A percentile compares a stretch with the other conserved stretches of the same genome.
Evolutionary conservation across 2,888 invertebrate genomes (phyloP).

Genomic region (Leptarthrus brevirostris): DNA sequence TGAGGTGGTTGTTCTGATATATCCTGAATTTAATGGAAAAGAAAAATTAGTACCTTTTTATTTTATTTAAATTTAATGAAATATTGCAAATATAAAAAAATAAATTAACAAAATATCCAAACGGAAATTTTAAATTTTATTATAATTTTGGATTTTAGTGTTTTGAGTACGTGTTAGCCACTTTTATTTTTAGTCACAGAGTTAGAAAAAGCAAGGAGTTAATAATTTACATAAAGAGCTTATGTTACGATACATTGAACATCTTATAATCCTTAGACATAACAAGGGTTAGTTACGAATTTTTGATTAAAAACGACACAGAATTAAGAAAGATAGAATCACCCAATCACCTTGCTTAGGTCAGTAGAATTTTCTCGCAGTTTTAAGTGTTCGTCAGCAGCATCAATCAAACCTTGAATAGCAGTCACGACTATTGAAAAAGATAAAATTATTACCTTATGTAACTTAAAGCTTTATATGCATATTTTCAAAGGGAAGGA

Average conservation of each 20-base stretch:
- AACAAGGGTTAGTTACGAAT: neutral
- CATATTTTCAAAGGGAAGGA: conserved; percentile 31
- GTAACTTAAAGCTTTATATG: conserved; percentile 35
- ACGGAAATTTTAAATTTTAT: no score
- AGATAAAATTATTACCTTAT: conserved; percentile 48
- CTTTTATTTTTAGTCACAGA: neutral
- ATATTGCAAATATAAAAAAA: no score
- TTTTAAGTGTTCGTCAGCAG: conserved; percentile 68
- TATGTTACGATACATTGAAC: no score
- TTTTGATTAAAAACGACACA: neutral
- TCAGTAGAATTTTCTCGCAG: conserved; percentile 65
- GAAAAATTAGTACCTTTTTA: conserved; percentile 1
- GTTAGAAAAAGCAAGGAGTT: no score
- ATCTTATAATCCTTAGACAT: no score
- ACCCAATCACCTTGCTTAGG: conserved; percentile 61
- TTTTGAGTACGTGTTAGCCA: no score
- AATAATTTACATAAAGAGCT: no score
- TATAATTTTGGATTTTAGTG: no score
- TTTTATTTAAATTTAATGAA: no score
- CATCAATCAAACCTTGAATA: conserved; percentile 68
- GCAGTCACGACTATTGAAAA: conserved; percentile 65
- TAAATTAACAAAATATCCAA: no score
- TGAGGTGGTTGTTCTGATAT: conserved; percentile 63
- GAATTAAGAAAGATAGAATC: neutral
- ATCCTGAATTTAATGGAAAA: conserved; percentile 57